Conservation (phyloP, 2,113 vertebrate species). For the Mormoops blainvillei region DNA sequence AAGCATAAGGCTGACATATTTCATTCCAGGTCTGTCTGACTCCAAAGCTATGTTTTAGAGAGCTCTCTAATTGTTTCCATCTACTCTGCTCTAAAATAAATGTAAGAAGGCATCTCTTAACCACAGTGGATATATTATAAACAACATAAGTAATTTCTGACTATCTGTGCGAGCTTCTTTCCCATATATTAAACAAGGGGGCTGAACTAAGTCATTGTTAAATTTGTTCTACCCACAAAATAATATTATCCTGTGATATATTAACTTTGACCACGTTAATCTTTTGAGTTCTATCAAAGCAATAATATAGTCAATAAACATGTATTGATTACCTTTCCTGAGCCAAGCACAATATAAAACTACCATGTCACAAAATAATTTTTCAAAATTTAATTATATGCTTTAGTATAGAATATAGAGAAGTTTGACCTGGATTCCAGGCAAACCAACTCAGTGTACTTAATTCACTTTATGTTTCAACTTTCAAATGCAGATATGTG, state of each 20-base stretch:
- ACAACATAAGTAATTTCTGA: background rate
- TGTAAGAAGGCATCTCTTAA: background rate
- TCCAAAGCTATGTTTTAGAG: background rate
- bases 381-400: constrained; percentile 1
- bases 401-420: background rate
- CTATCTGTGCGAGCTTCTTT: background rate
- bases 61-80: background rate
- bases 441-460: background rate
- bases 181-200: background rate
- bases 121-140: background rate
- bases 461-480: background rate
- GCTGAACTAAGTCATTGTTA: background rate
- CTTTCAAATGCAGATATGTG: background rate
- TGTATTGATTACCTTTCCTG: background rate
- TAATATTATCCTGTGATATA: background rate
- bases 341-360: background rate
- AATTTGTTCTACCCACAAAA: background rate
- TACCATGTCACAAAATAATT: background rate
- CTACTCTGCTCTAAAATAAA: background rate
- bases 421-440: background rate
- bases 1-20: background rate
- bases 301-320: background rate
- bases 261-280: background rate
- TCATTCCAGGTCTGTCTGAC: background rate
- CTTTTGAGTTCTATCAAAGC: constrained; percentile 18